phyloP scores from a whole-genome alignment of 1,140 invertebrate species.

The Camponotus vicinus region DNA sequence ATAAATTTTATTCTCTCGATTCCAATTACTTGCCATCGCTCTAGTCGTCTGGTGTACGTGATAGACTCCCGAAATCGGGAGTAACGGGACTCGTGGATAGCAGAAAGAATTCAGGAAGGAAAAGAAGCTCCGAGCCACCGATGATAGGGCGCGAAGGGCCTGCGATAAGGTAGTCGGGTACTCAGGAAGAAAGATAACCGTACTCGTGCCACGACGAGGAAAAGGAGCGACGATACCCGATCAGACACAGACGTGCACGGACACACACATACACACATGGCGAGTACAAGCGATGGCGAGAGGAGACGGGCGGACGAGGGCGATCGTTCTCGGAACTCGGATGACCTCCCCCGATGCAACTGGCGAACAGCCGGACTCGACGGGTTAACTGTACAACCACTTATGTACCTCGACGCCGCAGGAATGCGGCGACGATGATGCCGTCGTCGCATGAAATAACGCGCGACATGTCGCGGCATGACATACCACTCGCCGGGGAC shows the following conservation, averaged over 20 bases:
- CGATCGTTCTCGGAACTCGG: slow-evolving; percentile 78
- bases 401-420: slow-evolving; percentile 77
- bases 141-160: slow-evolving; percentile 35
- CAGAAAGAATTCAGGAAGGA: slow-evolving; percentile 64
- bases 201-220: neutral
- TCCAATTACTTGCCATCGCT: slow-evolving; percentile 33
- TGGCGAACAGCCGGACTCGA: slow-evolving; percentile 73
- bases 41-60: slow-evolving; percentile 43
- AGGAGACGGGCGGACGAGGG: slow-evolving; percentile 40
- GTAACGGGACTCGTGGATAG: slow-evolving; percentile 64
- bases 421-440: slow-evolving; percentile 76
- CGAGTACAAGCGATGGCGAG: slow-evolving; percentile 29
- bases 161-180: slow-evolving; percentile 40
- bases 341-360: slow-evolving; percentile 79
- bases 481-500: slow-evolving; percentile 60
- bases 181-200: slow-evolving; percentile 8
- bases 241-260: neutral
- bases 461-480: slow-evolving; percentile 69
- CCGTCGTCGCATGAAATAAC: slow-evolving; percentile 76
- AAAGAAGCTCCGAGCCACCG: slow-evolving; percentile 60
- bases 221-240: slow-evolving; percentile 30
- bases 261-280: too few species aligned
- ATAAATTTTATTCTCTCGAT: neutral
- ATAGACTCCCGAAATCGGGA: slow-evolving; percentile 39
- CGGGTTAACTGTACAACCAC: slow-evolving; percentile 82